phyloP scores from a whole-genome alignment of 2,888 invertebrate genomes.

The Drosophila austrosaltans region DNA sequence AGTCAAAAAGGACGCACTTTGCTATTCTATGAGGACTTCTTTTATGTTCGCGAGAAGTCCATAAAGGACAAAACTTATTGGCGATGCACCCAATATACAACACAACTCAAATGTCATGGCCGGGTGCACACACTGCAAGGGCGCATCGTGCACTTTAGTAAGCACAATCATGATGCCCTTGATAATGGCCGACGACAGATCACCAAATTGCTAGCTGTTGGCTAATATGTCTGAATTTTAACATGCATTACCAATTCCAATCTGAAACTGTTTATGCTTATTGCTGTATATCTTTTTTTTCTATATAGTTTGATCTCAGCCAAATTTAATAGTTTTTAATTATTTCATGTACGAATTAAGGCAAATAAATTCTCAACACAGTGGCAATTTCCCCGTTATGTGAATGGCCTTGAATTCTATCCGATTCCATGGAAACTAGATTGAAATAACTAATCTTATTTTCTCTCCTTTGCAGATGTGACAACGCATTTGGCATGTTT shows the following conservation, averaged over 20 bases:
- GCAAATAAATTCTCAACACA: conserved; percentile 19
- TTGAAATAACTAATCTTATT: conserved; percentile 26
- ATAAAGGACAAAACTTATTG: conserved; percentile 82
- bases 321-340: not conserved
- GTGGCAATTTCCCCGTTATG: not conserved
- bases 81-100: conserved; percentile 83
- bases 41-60: conserved; percentile 81
- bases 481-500: conserved; percentile 66
- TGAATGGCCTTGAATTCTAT: not conserved
- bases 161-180: conserved; percentile 76
- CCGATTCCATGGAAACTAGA: not conserved
- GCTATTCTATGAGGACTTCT: conserved; percentile 75
- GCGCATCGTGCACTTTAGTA: conserved; percentile 72
- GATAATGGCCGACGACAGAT: conserved; percentile 39
- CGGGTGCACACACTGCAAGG: conserved; percentile 80
- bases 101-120: conserved; percentile 79
- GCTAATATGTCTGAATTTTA: not conserved
- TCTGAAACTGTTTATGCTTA: not conserved
- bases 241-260: not conserved
- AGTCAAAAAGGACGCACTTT: conserved; percentile 82
- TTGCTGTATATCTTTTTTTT: not conserved
- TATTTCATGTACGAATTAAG: conserved; percentile 12
- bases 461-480: conserved; percentile 30
- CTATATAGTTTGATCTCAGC: conserved; percentile 23
- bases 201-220: conserved; percentile 11